Evolutionary conservation across 2,797 vertebrate genomes (phyloP), one percentile per base, ranked within the genome.

Genomic region (Muscicapa striata): DNA sequence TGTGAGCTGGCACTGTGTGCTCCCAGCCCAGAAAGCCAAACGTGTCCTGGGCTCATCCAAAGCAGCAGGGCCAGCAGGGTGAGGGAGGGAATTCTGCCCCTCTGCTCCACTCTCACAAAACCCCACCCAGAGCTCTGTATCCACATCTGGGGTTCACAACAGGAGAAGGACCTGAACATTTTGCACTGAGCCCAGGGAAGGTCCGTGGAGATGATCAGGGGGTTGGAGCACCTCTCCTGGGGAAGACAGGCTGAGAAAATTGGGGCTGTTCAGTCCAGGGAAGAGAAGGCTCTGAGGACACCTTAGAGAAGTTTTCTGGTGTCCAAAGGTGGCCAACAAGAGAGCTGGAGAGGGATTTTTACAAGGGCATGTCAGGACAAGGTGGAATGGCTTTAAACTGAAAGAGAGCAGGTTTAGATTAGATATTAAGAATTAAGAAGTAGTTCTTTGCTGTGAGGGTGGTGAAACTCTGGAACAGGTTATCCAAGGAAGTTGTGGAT

Each of bases 31-130:
- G 46, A 61, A 29, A 43, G 16, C 18, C 59, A 73, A 18, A 13
- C 2, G 0, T 12, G 13, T 9, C 34, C 46, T 54, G 67, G 40
- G 34, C 46, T 73, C 74, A 41, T 32, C 46, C 20, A 54, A 27
- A 59, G 59, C 45, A 41, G n/a, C 0, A 0, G 15, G 59, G 46
- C 0, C 66, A 59, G 73, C 27, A 54, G 27, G 40, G 29, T 5
- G 40, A 54, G 22, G 34, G 11, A 59, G 30, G 40, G 20, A 11
- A 32, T 43, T 67, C 67, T 78, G 40, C 5, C 19, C 21, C 27
- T 78, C 52, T 78, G 6, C 46, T 84, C 18, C 19, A 5, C 34
- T 15, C 52, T 48, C 46, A 16, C 55, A 27, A 36, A 19, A 41
- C 9, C 30, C 26, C 22, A 24, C 13, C 30, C 36, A 34, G 18